Evolutionary conservation across 2,888 invertebrate species (phyloP).

Genomic region (Orgyia antiqua): DNA sequence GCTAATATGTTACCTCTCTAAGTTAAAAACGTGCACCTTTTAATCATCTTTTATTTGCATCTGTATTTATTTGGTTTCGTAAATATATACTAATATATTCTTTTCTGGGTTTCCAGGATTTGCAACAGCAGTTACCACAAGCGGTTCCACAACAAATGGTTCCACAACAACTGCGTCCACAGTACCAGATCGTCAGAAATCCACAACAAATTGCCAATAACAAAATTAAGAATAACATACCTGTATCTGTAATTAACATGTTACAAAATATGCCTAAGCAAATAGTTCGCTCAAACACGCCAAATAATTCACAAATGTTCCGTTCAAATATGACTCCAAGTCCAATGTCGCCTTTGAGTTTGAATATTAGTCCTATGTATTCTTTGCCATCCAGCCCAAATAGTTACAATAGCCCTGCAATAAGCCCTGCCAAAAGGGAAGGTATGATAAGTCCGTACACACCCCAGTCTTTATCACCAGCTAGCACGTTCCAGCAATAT

Average conservation of each 20-base stretch:
- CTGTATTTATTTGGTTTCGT: background rate
- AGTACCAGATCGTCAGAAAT: conserved; percentile 42
- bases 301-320: conserved; percentile 26
- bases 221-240: conserved; percentile 34
- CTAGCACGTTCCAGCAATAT: conserved; percentile 50
- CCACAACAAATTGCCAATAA: conserved; percentile 30
- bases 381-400: conserved; percentile 59
- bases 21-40: conserved; percentile 37
- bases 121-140: conserved; percentile 36
- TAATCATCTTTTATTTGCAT: background rate
- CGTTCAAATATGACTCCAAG: conserved; percentile 30
- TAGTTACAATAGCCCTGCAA: conserved; percentile 54
- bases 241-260: conserved; percentile 53
- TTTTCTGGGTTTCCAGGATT: conserved; percentile 37
- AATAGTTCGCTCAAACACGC: conserved; percentile 32
- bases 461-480: conserved; percentile 59
- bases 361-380: conserved; percentile 60
- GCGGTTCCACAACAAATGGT: conserved; percentile 13
- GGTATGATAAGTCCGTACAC: conserved; percentile 59
- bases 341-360: conserved; percentile 57
- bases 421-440: conserved; percentile 57
- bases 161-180: conserved; percentile 31
- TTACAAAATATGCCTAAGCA: conserved; percentile 43
- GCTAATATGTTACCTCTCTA: conserved; percentile 40
- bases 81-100: conserved; percentile 18